Percentiles rank a stretch among this genome's conserved stretches.
Evolutionary conservation across 1,140 invertebrate species (phyloP).

Genomic region (Tribolium castaneum): DNA sequence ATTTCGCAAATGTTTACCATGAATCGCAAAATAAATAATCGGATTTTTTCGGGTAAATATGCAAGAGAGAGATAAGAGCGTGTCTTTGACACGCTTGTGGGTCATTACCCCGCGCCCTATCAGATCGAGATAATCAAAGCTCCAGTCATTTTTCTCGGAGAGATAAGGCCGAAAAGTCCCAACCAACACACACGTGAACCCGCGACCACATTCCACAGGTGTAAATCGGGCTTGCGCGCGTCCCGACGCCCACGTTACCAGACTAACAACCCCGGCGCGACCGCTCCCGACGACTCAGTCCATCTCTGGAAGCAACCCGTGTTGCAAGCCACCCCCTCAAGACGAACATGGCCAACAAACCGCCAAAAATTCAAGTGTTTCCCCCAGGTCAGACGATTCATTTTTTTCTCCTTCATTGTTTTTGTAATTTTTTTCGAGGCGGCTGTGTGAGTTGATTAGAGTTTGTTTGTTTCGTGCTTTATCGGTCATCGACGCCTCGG

Average conservation of each 20-base stretch:
- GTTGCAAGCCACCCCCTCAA: constrained; percentile 13
- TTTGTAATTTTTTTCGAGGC: not conserved
- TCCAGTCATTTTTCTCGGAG: not conserved
- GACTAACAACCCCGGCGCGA: constrained; percentile 44
- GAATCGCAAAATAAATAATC: constrained; percentile 7
- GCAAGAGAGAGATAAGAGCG: constrained; percentile 15
- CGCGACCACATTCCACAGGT: constrained; percentile 45
- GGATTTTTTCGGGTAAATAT: not conserved
- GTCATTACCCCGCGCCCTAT: constrained; percentile 36
- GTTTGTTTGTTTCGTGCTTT: constrained; percentile 34
- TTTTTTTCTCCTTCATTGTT: constrained; percentile 10
- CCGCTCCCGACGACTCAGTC: constrained; percentile 41
- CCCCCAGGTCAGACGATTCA: constrained; percentile 40
- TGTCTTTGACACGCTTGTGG: constrained; percentile 47
- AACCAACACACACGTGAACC: not conserved
- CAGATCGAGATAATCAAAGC: constrained; percentile 3
- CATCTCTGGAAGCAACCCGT: constrained; percentile 16
- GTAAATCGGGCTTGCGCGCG: constrained; percentile 51
- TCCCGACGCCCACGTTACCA: constrained; percentile 50
- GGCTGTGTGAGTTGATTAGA: constrained; percentile 8
- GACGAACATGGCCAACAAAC: not conserved
- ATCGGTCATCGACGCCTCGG: constrained; percentile 30
- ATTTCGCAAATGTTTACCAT: constrained; percentile 32
- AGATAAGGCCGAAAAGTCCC: not conserved
- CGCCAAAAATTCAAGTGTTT: constrained; percentile 44